Base-by-base conservation (phyloP, 2,113 vertebrate species). In the Girardinichthys multiradiatus region DNA sequence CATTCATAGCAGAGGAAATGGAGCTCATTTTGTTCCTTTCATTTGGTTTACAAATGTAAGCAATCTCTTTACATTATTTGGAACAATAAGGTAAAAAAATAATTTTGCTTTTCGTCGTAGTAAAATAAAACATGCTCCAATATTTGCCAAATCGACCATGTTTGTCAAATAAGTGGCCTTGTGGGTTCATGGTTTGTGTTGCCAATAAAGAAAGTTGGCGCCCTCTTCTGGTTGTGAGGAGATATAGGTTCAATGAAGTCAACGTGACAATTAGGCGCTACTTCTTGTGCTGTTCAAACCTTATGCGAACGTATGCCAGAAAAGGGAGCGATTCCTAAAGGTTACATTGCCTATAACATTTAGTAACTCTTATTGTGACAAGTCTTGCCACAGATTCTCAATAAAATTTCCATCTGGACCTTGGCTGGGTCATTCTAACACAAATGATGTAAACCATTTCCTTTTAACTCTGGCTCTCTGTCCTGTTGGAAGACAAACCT, bases 151-250 rank as follows among this genome's bases (percentile, higher is more conserved):
- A 4, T 17, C 42, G 19, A 17, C 48, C 24, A 8, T 54, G 48
- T 54, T 54, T 54, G 21, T 54, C 21, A 54, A n/a, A 54, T 17
- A n/a, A 54, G n/a, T 9, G n/a, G 10, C 2, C 48, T 14, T 19
- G 24, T 15, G 1, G 17, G 5, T 31, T 0, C 1, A 6, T 4
- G 6, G 2, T 15, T 1, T 12, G 0, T 60, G 5, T 19, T 35
- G 26, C 13, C n/a, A 4, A 21, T 4, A 5, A 4, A 24, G 2
- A 74, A 39, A 1, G 14, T 51, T 74, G 54, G 68, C 84, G 78
- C 90, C 89, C 87, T 77, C 93, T 89, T 26, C 27, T 87, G 90
- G 81, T 26, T 15, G 0, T 4, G 3, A 1, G 1, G n/a, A 19
- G 4, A 9, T 26, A 58, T 9, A 58, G 61, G 4, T 39, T 28